Evolutionary conservation across 2,113 vertebrate genomes (phyloP), one percentile per base, ranked within the genome.

Genomic region (Dicrurus megarhynchus): DNA sequence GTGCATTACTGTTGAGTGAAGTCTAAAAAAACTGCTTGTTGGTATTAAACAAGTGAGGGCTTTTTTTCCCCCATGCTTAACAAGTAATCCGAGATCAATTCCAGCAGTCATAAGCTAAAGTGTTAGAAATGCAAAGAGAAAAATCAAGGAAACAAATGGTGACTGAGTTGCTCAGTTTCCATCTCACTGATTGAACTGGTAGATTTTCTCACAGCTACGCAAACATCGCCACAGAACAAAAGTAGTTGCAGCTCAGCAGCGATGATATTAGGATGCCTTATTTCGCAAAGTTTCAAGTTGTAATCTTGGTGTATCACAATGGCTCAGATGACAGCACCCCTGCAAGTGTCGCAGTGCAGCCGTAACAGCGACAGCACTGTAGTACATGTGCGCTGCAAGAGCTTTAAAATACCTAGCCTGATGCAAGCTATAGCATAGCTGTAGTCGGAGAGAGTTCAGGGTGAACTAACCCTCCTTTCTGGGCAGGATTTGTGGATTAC

Each of bases 31-130:
- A 6, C 3, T 76, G 77, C 74, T 82, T 91, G 20, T 87, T 96
- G 64, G 63, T 87, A 89, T 69, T 91, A 82, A 89, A 89, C 32
- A 90, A 96, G 41, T 56, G 87, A 93, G 74, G 74, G 65, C 56
- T 74, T 87, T 87, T 21, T 3, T 10, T 1, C 0, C 6, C 37
- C 70, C 41, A 69, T 77, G 89, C 91, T 92, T 93, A 91, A 76
- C 49, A 84, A 84, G 87, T 57, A 84, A 84, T 68, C 56, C 84
- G 52, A 95, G 52, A 65, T 75, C 16, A 95, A 94, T 42, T 76
- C 59, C 61, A 47, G 64, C 84, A 81, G 57, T 79, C 70, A 91
- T 64, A 75, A 82, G 32, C 61, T 71, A 18, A 74, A 92, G 49
- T 15, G 8, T 64, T 71, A 79, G 44, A 93, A 91, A 73, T 18